Evolutionary conservation across 2,888 invertebrate species (phyloP), one percentile per base, ranked within the genome.

Genomic region (Cyrtodaria siliqua): DNA sequence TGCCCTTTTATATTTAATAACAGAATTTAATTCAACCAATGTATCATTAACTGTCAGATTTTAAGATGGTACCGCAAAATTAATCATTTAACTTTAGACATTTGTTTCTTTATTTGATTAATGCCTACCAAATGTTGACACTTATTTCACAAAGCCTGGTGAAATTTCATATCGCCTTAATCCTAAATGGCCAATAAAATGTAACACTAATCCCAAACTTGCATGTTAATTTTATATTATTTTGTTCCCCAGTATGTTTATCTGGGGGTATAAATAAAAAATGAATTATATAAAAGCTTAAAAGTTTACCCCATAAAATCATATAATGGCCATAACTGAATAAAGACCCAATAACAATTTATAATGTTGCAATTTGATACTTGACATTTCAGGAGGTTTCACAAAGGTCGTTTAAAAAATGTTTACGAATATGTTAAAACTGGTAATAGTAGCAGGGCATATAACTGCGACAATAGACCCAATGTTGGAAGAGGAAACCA

Each of bases 191-290:
- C 53, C 60, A 44, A 69, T 69, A 69, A 69, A 69, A 40, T 44
- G 60, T 61, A 29, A 62, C 55, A 44, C 44, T 47, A 62, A 62
- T 47, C 44, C 24, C 14, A 24, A 26, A 24, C 20, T 38, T 27
- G 56, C 23, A 70, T 61, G 62, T 70, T 70, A 70, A 70, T 56
- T 56, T 62, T 56, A 52, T 55, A 62, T 70, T 70, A 61, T 47
- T 55, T 49, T 49, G 38, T 49, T 9, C 27, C 40, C 24, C 33
- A 33, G 33, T 33, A 33, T 33, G 4, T 33, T 33, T 33, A 8
- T 33, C 4, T 33, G 33, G 33, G 33, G 33, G 33, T 33, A 33
- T 33, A 33, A 33, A 33, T 33, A 33, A 33, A 33, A 33, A 33
- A 33, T 12, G 12, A 33, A 33, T 33, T 33, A 33, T 33, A 33